Conservation (phyloP, 2,113 vertebrate species). For the Melanocharis versteri region DNA sequence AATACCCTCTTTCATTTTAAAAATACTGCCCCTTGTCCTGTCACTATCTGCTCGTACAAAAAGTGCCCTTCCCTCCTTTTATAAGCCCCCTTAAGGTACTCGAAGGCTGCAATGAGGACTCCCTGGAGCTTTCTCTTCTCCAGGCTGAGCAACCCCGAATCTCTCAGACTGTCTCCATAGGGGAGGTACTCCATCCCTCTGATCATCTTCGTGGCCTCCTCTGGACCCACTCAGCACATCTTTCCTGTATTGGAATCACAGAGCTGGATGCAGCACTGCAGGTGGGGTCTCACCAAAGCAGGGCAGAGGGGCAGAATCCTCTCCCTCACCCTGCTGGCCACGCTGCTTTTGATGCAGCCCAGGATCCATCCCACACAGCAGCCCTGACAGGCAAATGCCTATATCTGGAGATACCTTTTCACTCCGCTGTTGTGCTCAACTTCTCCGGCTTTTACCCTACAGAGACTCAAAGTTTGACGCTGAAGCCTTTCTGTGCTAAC, state of each 20-base stretch:
- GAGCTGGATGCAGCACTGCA: not conserved
- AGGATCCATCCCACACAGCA: not conserved
- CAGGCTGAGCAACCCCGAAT: not conserved
- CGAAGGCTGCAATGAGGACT: not conserved
- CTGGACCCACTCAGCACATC: not conserved
- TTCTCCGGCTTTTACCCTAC: not conserved
- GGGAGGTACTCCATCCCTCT: not conserved
- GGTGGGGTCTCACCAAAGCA: not conserved
- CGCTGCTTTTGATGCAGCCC: fast-evolving
- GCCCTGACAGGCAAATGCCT: not conserved
- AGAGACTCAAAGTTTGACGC: not conserved
- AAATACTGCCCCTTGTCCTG: not conserved
- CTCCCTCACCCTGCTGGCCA: fast-evolving
- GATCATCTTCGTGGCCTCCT: not conserved
- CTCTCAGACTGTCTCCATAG: not conserved
- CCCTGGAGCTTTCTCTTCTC: not conserved
- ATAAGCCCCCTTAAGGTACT: not conserved
- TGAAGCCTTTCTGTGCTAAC: not conserved
- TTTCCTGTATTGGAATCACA: not conserved
- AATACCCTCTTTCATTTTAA: not conserved
- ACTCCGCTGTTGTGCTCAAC: fast-evolving
- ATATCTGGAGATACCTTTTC: not conserved
- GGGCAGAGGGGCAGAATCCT: not conserved
- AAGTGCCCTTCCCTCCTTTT: not conserved
- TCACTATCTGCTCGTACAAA: not conserved